Percentiles rank a stretch among this genome's conserved stretches.
Conservation (phyloP, 2,113 vertebrate species). For the Eleginops maclovinus region DNA sequence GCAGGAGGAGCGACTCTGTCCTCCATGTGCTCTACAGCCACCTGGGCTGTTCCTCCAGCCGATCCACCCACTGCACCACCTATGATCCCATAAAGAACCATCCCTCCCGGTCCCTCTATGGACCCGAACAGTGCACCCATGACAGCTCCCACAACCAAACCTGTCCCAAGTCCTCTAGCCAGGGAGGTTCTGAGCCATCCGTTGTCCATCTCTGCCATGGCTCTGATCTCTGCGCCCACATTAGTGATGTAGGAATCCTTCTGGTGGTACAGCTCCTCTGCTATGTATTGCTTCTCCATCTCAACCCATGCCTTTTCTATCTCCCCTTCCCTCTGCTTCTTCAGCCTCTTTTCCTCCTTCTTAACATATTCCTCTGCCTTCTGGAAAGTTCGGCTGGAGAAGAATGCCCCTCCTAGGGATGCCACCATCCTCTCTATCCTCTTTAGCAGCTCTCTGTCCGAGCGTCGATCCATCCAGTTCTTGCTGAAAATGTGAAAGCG, state of each 20-base stretch:
- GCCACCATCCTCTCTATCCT: conserved; percentile 76
- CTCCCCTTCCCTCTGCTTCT: conserved; percentile 67
- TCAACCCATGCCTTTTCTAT: conserved; percentile 68
- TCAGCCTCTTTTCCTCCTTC: conserved; percentile 76
- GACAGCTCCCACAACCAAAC: conserved; percentile 71
- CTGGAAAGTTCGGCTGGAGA: conserved; percentile 75
- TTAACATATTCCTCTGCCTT: conserved; percentile 76
- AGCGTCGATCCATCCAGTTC: conserved; percentile 69
- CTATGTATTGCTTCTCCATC: conserved; percentile 71
- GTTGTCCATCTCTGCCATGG: conserved; percentile 78
- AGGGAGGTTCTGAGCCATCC: conserved; percentile 79
- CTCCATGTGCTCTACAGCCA: conserved; percentile 80
- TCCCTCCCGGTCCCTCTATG: conserved; percentile 77
- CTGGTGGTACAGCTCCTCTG: conserved; percentile 72
- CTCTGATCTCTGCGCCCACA: conserved; percentile 66
- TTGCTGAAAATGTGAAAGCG: conserved; percentile 78
- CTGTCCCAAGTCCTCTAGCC: conserved; percentile 74
- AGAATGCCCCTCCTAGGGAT: conserved; percentile 68
- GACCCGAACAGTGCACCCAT: conserved; percentile 76
- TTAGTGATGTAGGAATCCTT: conserved; percentile 65
- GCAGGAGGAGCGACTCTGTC: conserved; percentile 70
- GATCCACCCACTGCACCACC: conserved; percentile 78
- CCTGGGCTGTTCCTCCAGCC: conserved; percentile 79
- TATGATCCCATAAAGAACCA: conserved; percentile 77
- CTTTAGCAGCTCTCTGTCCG: conserved; percentile 72